Evolutionary conservation across 2,113 vertebrate genomes (phyloP), one percentile per base, ranked within the genome.

Genomic region (Balaenoptera acutorostrata): DNA sequence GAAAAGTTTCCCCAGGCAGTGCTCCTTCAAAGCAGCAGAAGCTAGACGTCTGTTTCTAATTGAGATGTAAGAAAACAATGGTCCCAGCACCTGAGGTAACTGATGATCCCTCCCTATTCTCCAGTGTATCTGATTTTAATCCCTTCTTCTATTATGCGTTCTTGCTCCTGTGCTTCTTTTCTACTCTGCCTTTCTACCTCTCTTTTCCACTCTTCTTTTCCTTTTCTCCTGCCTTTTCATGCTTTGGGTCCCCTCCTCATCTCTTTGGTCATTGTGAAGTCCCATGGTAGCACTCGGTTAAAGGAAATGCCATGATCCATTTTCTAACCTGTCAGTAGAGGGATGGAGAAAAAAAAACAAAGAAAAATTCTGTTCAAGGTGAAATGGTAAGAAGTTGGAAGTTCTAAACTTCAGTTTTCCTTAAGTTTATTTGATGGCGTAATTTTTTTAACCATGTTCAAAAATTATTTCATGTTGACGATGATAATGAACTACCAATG

Each of bases 391-490:
- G 55, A 81, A 78, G 72, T 33, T 2, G 20, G 18, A 85, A 77
- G 11, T 52, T 44, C 63, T 75, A 80, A 82, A 85, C 5, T 68
- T 95, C 59, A 15, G 21, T 59, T 95, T 94, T 83, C 68, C 57
- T 84, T 72, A 46, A 33, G 8, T 68, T 90, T 96, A 44, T 77
- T 85, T 72, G 63, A 66, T 46, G 29, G 29, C 25, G 2, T 64
- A 21, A 13, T 55, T 86, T 78, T 93, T 82, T 95, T 61, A 95
- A 78, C 2, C 4, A 29, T n/a, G 9, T 57, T 74, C 31, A 63
- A n/a, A 63, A 52, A 77, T 74, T 82, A 39, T 61, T 92, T 88
- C 64, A 46, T 41, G 18, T 64, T 55, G 61, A 61, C 3, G 2
- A 68, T 23, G 29, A 88, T 57, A 52, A 92, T 78, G 18, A 85